These are phyloP conservation scores for Cassiopea andromeda DNA, from an alignment of 30 jellyfish, hydroid and myxozoan species.

Conservation along the genomic window DNA sequence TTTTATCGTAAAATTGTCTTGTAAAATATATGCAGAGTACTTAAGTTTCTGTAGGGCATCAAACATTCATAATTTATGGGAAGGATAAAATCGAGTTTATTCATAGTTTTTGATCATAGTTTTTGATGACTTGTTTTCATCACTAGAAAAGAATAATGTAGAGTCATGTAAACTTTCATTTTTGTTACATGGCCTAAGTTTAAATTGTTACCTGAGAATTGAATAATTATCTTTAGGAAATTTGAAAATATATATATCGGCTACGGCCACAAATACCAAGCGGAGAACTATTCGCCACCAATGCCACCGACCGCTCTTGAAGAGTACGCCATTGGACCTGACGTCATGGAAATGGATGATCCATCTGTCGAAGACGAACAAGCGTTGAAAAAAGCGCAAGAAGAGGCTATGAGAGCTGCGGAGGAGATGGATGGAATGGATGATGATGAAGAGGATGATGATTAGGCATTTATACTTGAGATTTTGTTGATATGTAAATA, in stretches of 20 bases:
- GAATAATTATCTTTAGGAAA: constrained; percentile 40
- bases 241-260: constrained; percentile 91
- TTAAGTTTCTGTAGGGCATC: too few species aligned
- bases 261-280: constrained; percentile 85
- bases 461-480: not conserved
- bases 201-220: too few species aligned
- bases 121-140: too few species aligned
- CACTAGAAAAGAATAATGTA: too few species aligned
- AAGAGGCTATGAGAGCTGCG: constrained; percentile 86
- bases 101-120: too few species aligned
- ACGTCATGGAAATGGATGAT: constrained; percentile 84
- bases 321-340: constrained; percentile 87
- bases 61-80: too few species aligned
- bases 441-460: constrained; percentile 93
- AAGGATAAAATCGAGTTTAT: too few species aligned
- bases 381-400: constrained; percentile 85
- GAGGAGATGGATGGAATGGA: constrained; percentile 93
- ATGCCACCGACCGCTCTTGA: constrained; percentile 82
- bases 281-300: constrained; percentile 81
- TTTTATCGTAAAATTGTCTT: too few species aligned
- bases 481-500: constrained; percentile 42
- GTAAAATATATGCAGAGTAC: too few species aligned
- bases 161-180: too few species aligned
- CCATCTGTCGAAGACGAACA: constrained; percentile 96
- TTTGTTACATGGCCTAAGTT: too few species aligned